Conservation (phyloP, 2,113 vertebrate genomes). For the Riparia riparia region DNA sequence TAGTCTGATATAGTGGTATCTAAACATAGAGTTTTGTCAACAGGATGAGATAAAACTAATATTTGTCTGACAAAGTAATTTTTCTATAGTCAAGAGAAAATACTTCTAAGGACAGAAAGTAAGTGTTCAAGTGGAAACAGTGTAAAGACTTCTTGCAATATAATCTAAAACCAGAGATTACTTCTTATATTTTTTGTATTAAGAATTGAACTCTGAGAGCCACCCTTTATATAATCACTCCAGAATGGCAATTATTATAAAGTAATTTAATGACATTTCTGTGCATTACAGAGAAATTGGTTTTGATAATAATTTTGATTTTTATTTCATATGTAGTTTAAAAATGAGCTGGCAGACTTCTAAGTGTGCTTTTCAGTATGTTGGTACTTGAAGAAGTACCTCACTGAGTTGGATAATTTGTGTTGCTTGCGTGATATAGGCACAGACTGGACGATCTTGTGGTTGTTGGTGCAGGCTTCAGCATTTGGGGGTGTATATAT, state of each 20-base stretch:
- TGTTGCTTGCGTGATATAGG: not conserved
- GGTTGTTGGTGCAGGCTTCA: slow-evolving; percentile 9
- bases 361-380: not conserved
- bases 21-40: not conserved
- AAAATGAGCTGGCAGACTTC: slow-evolving; percentile 22
- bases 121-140: not conserved
- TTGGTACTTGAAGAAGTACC: slow-evolving; percentile 22
- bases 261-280: not conserved
- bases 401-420: slow-evolving; percentile 4
- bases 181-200: not conserved
- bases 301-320: not conserved
- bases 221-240: not conserved
- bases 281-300: not conserved
- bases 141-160: not conserved
- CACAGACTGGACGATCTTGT: slow-evolving; percentile 27
- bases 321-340: not conserved
- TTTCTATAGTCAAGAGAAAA: slow-evolving; percentile 14
- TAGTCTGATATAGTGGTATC: not conserved
- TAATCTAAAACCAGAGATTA: slow-evolving; percentile 24
- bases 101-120: not conserved
- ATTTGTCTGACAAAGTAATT: not conserved
- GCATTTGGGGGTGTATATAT: slow-evolving; percentile 25
- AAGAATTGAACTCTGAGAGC: slow-evolving; percentile 15
- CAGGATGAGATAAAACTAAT: not conserved
- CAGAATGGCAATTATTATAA: not conserved